Percentiles rank a stretch among this genome's conserved stretches.
phyloP scores from a whole-genome alignment of 2,113 vertebrate genomes.

The Cololabis saira region DNA sequence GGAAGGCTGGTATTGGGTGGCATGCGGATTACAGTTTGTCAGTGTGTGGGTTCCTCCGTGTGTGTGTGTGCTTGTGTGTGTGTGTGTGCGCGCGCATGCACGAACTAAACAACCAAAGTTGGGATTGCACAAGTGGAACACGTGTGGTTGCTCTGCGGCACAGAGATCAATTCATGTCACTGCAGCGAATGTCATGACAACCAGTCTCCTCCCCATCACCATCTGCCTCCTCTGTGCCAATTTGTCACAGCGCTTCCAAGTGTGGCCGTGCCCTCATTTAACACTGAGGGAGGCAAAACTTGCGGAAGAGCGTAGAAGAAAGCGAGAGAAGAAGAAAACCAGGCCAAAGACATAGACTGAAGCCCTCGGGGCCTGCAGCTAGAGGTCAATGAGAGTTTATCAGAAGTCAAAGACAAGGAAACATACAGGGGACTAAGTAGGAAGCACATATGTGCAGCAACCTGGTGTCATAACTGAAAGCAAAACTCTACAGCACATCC shows the following conservation, averaged over 20 bases:
- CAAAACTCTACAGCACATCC: too few relatives aligned
- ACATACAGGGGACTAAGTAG: constrained; percentile 15
- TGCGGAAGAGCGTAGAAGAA: not conserved
- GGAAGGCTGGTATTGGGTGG: constrained; percentile 52
- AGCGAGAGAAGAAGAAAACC: constrained; percentile 7
- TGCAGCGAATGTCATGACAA: constrained; percentile 61
- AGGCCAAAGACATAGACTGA: constrained; percentile 31
- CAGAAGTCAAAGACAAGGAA: constrained; percentile 24
- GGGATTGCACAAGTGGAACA: constrained; percentile 62
- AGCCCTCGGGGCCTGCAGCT: constrained; percentile 1
- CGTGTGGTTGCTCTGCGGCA: constrained; percentile 54
- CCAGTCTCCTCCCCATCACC: constrained; percentile 67
- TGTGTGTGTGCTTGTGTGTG: constrained; percentile 13
- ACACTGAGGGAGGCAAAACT: constrained; percentile 42
- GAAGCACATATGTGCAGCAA: constrained; percentile 7
- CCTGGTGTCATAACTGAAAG: constrained; percentile 6
- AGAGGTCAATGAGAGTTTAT: constrained; percentile 55
- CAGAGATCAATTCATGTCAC: constrained; percentile 70
- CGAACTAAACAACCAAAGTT: constrained; percentile 29
- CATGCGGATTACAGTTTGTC: constrained; percentile 35
- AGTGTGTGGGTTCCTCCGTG: constrained; percentile 4
- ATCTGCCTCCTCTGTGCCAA: constrained; percentile 75
- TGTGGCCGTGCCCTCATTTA: constrained; percentile 65
- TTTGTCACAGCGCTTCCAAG: constrained; percentile 73
- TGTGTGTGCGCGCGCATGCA: not conserved